Conservation (phyloP, 1,140 invertebrate genomes). For the Leguminivora glycinivorella region DNA sequence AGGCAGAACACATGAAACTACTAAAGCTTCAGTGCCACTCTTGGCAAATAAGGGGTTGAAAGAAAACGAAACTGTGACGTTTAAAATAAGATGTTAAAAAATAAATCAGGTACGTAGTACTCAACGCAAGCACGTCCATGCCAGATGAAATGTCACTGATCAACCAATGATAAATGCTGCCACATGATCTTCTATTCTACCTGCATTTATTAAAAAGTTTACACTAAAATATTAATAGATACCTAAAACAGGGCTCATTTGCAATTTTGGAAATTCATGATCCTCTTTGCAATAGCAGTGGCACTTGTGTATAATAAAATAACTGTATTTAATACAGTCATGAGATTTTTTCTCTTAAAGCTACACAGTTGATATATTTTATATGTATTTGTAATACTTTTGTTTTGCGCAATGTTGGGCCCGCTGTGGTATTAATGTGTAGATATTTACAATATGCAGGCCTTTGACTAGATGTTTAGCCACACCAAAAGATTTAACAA, state of each 20-base stretch:
- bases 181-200: slow-evolving; percentile 26
- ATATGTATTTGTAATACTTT: slow-evolving; percentile 71
- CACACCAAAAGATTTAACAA: slow-evolving; percentile 33
- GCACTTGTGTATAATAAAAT: slow-evolving; percentile 56
- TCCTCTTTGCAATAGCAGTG: slow-evolving; percentile 47
- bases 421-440: slow-evolving; percentile 35
- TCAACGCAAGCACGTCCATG: background rate
- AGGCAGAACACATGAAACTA: too few species aligned
- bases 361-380: slow-evolving; percentile 71
- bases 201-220: background rate
- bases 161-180: slow-evolving; percentile 8
- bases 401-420: slow-evolving; percentile 59
- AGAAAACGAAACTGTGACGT: too few species aligned
- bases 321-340: slow-evolving; percentile 72
- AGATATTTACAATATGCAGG: slow-evolving; percentile 51
- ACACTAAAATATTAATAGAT: slow-evolving; percentile 27
- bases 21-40: too few species aligned
- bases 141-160: background rate
- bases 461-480: slow-evolving; percentile 56
- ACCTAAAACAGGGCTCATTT: slow-evolving; percentile 15
- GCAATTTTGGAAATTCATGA: slow-evolving; percentile 16
- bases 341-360: slow-evolving; percentile 68
- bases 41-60: too few species aligned
- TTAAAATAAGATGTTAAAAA: too few species aligned
- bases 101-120: background rate